A percentile compares a stretch with the other conserved stretches of the same genome.
phyloP scores from a whole-genome alignment of 2,888 invertebrate species.

The Arge pagana region DNA sequence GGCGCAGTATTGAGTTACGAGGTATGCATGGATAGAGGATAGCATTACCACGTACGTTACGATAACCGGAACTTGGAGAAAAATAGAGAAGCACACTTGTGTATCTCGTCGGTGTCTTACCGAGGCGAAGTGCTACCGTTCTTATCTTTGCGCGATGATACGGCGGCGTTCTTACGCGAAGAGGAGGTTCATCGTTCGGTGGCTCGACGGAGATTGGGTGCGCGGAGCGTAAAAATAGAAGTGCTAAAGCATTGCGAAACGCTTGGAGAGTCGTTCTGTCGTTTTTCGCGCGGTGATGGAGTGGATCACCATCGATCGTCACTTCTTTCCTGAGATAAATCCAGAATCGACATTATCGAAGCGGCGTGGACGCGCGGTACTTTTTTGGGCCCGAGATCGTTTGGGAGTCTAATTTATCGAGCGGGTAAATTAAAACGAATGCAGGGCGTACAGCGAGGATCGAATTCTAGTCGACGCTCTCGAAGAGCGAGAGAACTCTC shows the following conservation, averaged over 20 bases:
- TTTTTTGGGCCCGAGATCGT: conserved; percentile 38
- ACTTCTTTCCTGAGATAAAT: neutral
- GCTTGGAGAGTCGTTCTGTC: too few species aligned
- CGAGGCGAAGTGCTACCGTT: neutral
- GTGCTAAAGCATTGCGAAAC: too few species aligned
- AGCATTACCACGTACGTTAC: conserved; percentile 19
- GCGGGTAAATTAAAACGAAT: conserved; percentile 50
- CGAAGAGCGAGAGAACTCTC: conserved; percentile 11
- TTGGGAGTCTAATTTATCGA: conserved; percentile 53
- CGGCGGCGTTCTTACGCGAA: too few species aligned
- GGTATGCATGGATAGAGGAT: conserved; percentile 21
- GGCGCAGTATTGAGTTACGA: conserved; percentile 17
- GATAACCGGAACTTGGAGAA: too few species aligned
- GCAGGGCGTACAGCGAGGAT: conserved; percentile 22
- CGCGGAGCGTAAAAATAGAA: too few species aligned
- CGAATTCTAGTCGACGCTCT: conserved; percentile 1
- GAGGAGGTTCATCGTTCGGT: too few species aligned
- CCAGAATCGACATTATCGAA: neutral
- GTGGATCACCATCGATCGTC: too few species aligned
- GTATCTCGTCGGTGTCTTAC: too few species aligned
- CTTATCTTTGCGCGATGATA: neutral
- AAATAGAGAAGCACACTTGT: too few species aligned
- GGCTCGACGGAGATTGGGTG: too few species aligned
- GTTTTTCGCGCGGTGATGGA: too few species aligned
- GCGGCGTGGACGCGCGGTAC: neutral